Conservation (phyloP, 2,797 vertebrate species). For the Cynodonichthys magdalenae region DNA sequence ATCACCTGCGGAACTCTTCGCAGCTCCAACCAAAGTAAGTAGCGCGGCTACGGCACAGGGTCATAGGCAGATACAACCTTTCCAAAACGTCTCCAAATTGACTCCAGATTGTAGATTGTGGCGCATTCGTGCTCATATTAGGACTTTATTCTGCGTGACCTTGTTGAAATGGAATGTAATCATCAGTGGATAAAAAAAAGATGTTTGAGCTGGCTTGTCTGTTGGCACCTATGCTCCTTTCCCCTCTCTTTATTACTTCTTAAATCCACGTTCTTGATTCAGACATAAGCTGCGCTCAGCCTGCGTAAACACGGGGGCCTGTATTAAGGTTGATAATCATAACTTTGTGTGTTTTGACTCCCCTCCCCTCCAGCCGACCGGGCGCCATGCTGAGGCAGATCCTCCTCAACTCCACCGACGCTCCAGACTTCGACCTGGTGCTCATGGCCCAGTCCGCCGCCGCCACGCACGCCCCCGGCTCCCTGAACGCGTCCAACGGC, state of each 20-base stretch:
- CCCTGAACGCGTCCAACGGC: constrained; percentile 86
- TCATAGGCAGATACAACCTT: neutral
- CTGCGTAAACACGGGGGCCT: constrained; percentile 3
- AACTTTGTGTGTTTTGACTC: neutral
- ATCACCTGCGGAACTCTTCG: constrained; percentile 71
- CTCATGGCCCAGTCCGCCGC: constrained; percentile 83
- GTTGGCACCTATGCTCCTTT: too few relatives aligned
- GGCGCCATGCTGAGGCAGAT: constrained; percentile 90
- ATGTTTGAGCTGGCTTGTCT: too few relatives aligned
- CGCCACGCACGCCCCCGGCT: constrained; percentile 83
- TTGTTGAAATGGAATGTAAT: too few relatives aligned
- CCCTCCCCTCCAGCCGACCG: constrained; percentile 33
- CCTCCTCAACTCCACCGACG: constrained; percentile 90
- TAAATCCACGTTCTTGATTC: neutral
- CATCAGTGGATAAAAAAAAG: too few relatives aligned
- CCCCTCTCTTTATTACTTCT: neutral
- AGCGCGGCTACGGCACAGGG: too few relatives aligned
- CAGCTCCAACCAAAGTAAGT: constrained; percentile 72
- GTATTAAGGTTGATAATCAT: constrained; percentile 18
- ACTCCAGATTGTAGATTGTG: neutral
- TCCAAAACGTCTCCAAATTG: neutral
- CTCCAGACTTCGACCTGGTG: constrained; percentile 84
- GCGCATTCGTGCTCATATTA: neutral
- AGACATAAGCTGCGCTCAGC: neutral
- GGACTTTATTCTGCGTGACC: too few relatives aligned